Evolutionary conservation across 2,113 vertebrate genomes (phyloP).

Genomic region (Dicaeum eximium): DNA sequence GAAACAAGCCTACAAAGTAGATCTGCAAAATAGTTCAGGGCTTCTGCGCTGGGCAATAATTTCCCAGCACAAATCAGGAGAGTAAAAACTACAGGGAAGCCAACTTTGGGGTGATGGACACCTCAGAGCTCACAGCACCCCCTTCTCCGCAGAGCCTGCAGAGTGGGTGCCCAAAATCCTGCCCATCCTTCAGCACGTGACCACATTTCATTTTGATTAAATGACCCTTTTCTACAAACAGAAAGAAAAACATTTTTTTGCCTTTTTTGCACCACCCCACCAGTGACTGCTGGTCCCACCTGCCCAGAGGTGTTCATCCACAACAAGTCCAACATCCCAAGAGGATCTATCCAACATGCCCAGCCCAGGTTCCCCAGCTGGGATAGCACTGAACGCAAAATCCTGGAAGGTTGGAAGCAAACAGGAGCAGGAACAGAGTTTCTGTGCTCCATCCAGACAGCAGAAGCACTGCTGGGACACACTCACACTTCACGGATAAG

Average conservation of each 20-base stretch:
- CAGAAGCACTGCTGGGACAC: neutral
- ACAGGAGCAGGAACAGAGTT: neutral
- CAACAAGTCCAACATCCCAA: neutral
- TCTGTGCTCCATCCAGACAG: neutral
- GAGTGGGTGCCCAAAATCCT: neutral
- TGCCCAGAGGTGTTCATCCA: neutral
- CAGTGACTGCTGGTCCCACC: neutral
- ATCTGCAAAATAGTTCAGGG: neutral
- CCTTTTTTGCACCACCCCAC: neutral
- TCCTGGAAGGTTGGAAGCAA: neutral
- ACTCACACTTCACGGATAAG: neutral
- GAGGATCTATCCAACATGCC: accelerated
- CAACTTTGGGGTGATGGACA: neutral
- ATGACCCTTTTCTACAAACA: neutral
- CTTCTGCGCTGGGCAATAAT: neutral
- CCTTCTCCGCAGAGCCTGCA: neutral
- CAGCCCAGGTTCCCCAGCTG: neutral
- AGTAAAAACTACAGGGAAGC: neutral
- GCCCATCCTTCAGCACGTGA: accelerated
- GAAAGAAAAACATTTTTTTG: neutral
- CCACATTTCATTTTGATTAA: neutral
- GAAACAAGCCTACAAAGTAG: neutral
- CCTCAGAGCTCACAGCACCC: neutral
- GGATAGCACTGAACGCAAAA: neutral
- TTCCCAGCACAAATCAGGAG: neutral